Percentiles rank a stretch among this genome's conserved stretches.
Conservation (phyloP, 2,113 vertebrate genomes). For the Raphicerus campestris region DNA sequence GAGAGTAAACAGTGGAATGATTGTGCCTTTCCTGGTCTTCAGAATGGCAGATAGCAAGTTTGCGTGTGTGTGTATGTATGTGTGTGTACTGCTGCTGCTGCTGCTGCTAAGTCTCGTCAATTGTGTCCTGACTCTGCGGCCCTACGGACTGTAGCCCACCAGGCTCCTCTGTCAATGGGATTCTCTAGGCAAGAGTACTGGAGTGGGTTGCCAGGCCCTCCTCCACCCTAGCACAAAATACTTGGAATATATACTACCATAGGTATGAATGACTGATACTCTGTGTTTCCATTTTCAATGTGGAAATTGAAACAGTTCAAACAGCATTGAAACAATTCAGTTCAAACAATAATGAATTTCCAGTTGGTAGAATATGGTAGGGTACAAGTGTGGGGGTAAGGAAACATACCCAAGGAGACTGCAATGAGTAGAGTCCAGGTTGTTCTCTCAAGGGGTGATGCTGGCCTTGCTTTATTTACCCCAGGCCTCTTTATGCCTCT, state of each 20-base stretch:
- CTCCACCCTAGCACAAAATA: not conserved
- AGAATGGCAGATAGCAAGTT: not conserved
- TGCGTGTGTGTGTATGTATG: not conserved
- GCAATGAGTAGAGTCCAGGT: not conserved
- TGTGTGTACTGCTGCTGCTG: not conserved
- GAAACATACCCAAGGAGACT: not conserved
- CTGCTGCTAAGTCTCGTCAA: not conserved
- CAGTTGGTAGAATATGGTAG: conserved; percentile 17
- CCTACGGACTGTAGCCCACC: not conserved
- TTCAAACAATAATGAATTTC: not conserved
- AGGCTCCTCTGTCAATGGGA: not conserved
- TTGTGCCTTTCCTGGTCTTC: not conserved
- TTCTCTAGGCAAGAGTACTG: not conserved
- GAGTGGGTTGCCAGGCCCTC: not conserved
- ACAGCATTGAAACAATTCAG: not conserved
- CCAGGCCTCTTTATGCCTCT: not conserved
- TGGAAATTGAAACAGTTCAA: not conserved
- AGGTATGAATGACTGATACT: not conserved
- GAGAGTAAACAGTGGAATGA: not conserved
- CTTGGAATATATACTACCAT: not conserved
- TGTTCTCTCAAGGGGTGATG: not conserved
- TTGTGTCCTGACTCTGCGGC: not conserved
- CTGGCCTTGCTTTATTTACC: not conserved
- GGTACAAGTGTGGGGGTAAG: not conserved
- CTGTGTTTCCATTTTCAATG: not conserved